Conservation (phyloP, 2,888 invertebrate genomes). For the Odontocerum albicorne region DNA sequence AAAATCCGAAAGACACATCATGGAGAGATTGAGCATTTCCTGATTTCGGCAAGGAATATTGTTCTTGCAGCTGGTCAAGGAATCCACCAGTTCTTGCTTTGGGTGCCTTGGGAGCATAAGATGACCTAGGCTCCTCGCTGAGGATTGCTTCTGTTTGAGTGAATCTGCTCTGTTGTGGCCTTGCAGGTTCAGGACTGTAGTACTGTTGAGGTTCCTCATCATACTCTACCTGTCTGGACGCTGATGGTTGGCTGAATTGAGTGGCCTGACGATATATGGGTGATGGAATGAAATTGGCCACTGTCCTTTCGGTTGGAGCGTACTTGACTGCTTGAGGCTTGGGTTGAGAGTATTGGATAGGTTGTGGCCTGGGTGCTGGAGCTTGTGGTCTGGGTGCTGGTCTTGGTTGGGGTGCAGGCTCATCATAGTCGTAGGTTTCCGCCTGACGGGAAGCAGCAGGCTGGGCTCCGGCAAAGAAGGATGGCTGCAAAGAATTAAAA, state of each 20-base stretch:
- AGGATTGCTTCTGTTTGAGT: conserved; percentile 40
- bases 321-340: conserved; percentile 39
- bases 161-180: conserved; percentile 39
- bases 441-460: conserved; percentile 42
- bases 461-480: conserved; percentile 53
- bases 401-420: conserved; percentile 37
- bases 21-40: conserved; percentile 70
- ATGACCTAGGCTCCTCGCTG: conserved; percentile 33
- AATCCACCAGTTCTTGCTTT: conserved; percentile 58
- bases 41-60: conserved; percentile 71
- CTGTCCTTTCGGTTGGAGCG: conserved; percentile 37
- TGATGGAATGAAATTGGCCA: conserved; percentile 35
- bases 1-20: conserved; percentile 83
- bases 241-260: conserved; percentile 40
- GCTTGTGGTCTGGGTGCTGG: conserved; percentile 41
- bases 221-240: conserved; percentile 36
- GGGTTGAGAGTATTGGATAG: conserved; percentile 33
- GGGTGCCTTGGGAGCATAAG: conserved; percentile 37
- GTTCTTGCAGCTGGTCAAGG: conserved; percentile 78
- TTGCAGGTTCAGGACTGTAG: conserved; percentile 39
- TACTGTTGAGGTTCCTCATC: conserved; percentile 37
- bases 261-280: conserved; percentile 38
- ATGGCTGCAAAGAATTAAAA: conserved; percentile 44
- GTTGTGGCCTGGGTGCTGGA: conserved; percentile 41
- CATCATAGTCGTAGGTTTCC: conserved; percentile 38